Percentiles rank a stretch among this genome's conserved stretches.
These are phyloP conservation scores for Gallinago paraguaiae DNA, from an alignment of 2,113 vertebrate genomes.

Conservation along the genomic window DNA sequence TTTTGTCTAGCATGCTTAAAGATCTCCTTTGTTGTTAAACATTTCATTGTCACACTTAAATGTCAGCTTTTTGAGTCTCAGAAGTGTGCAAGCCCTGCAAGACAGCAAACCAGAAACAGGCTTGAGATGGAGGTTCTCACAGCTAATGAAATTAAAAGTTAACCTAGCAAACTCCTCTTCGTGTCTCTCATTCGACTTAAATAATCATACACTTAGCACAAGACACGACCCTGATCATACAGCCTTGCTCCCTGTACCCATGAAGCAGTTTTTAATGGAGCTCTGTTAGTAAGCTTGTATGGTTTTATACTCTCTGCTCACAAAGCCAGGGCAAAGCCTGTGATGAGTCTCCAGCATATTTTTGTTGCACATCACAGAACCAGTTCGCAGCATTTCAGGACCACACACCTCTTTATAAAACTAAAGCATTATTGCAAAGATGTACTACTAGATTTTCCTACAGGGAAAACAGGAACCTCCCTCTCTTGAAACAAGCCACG, in stretches of 20 bases:
- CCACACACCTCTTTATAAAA: background rate
- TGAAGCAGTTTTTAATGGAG: background rate
- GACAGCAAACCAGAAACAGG: background rate
- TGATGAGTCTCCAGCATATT: background rate
- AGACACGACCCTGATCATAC: background rate
- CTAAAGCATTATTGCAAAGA: background rate
- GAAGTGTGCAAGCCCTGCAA: background rate
- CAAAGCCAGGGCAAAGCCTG: background rate
- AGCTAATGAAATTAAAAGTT: background rate
- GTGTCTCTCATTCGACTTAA: background rate
- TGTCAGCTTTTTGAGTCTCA: background rate
- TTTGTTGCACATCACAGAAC: background rate
- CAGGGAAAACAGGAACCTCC: background rate
- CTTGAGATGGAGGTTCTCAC: background rate
- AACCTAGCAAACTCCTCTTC: background rate
- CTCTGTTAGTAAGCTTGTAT: background rate
- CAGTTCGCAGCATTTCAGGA: background rate
- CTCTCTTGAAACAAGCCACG: background rate
- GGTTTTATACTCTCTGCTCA: background rate
- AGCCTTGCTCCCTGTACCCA: background rate
- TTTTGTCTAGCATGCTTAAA: conserved; percentile 8
- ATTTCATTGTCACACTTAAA: background rate
- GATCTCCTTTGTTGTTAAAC: background rate
- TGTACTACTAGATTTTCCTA: background rate
- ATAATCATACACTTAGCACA: background rate